Evolutionary conservation across 2,113 vertebrate genomes (phyloP).

Genomic region (Oryzias celebensis): DNA sequence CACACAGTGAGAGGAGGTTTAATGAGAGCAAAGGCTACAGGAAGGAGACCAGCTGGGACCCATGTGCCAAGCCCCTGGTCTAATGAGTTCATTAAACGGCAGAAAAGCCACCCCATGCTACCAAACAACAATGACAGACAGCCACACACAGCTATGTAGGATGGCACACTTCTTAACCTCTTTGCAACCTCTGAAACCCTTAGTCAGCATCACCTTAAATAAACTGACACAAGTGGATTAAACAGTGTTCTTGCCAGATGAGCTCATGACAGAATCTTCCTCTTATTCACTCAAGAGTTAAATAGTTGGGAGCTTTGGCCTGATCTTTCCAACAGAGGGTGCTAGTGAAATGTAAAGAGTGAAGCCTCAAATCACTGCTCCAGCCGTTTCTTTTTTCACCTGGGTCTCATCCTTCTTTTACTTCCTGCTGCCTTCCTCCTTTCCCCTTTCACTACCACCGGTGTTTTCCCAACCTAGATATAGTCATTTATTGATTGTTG

Average conservation of each 20-base stretch:
- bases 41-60: constrained; percentile 56
- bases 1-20: constrained; percentile 11
- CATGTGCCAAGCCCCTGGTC: constrained; percentile 55
- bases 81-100: constrained; percentile 60
- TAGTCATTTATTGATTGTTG: not conserved
- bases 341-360: constrained; percentile 39
- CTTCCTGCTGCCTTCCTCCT: not conserved
- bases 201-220: not conserved
- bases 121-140: constrained; percentile 16
- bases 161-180: constrained; percentile 1
- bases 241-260: constrained; percentile 21
- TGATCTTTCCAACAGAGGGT: constrained; percentile 62
- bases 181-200: constrained; percentile 6
- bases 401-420: not conserved
- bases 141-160: not conserved
- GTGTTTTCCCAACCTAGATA: not conserved
- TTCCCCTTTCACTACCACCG: not conserved
- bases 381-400: not conserved
- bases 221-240: constrained; percentile 8
- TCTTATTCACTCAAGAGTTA: not conserved
- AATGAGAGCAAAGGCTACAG: constrained; percentile 40
- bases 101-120: constrained; percentile 43
- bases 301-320: constrained; percentile 21
- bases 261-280: constrained; percentile 28
- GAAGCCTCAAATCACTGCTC: not conserved